These are phyloP conservation scores for Pterois miles DNA, from an alignment of 2,797 vertebrate genomes.

Conservation along the genomic window DNA sequence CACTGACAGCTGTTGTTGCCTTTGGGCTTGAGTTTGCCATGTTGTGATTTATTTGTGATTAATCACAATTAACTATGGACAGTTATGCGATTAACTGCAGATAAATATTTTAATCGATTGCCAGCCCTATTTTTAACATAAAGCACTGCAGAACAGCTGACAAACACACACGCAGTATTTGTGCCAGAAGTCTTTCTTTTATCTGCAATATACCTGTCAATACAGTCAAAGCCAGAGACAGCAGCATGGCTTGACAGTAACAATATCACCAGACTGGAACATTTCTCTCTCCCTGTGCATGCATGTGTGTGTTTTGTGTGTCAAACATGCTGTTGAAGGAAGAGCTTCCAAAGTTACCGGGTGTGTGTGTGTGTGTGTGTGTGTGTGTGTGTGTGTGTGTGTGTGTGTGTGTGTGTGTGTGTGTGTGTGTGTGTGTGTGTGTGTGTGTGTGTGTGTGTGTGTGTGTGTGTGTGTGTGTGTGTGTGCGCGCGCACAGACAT, in stretches of 20 bases:
- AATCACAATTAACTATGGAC: too few relatives aligned
- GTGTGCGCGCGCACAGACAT: background rate
- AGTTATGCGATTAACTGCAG: too few relatives aligned
- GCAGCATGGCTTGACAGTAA: constrained; percentile 42
- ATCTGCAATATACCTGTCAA: constrained; percentile 57
- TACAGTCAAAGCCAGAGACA: constrained; percentile 36
- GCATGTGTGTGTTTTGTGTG: background rate
- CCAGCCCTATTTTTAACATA: background rate
- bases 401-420: constrained; percentile 4
- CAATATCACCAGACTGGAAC: constrained; percentile 46
- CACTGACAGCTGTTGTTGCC: too few relatives aligned
- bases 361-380: constrained; percentile 11
- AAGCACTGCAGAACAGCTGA: constrained; percentile 1
- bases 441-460: constrained; percentile 16
- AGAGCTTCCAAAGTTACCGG: background rate
- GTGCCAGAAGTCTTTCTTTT: constrained; percentile 45
- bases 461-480: background rate
- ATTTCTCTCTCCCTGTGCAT: background rate
- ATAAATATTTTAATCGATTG: too few relatives aligned
- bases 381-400: background rate
- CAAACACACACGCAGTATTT: constrained; percentile 1
- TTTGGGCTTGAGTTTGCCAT: too few relatives aligned
- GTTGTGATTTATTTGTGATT: too few relatives aligned
- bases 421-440: background rate
- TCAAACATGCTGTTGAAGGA: constrained; percentile 30